These are phyloP conservation scores for Cottoperca gobio DNA, from an alignment of 2,797 vertebrate species.

Conservation along the genomic window DNA sequence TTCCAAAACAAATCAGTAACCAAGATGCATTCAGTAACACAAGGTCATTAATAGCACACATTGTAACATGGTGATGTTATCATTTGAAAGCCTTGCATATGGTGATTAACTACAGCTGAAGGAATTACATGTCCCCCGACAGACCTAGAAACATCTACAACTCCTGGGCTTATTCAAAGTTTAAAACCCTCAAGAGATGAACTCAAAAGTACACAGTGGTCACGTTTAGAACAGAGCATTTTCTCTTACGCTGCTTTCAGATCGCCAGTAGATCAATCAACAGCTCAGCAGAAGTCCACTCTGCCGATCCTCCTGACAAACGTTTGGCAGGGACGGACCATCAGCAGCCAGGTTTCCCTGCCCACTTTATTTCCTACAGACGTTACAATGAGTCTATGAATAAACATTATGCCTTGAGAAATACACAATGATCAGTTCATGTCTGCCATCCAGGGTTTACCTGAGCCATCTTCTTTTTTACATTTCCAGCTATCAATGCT, in stretches of 20 bases:
- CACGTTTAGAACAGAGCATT: slow-evolving; percentile 42
- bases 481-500: too few relatives aligned
- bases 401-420: slow-evolving; percentile 39
- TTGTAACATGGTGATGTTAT: slow-evolving; percentile 19
- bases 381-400: slow-evolving; percentile 40
- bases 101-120: slow-evolving; percentile 41
- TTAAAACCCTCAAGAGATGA: slow-evolving; percentile 32
- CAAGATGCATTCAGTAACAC: slow-evolving; percentile 9
- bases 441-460: slow-evolving; percentile 35
- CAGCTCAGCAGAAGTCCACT: slow-evolving; percentile 43
- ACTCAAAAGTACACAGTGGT: slow-evolving; percentile 36
- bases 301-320: slow-evolving; percentile 57
- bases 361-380: slow-evolving; percentile 51
- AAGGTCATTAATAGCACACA: slow-evolving; percentile 17
- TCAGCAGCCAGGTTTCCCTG: slow-evolving; percentile 56
- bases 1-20: too few relatives aligned
- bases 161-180: slow-evolving; percentile 53
- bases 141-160: slow-evolving; percentile 39
- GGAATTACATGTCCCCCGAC: slow-evolving; percentile 21
- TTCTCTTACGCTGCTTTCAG: slow-evolving; percentile 19
- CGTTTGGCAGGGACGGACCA: slow-evolving; percentile 46
- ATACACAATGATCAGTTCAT: slow-evolving; percentile 20
- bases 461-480: not conserved
- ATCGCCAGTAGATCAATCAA: slow-evolving; percentile 38
- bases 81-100: slow-evolving; percentile 6